Evolutionary conservation across 2,113 vertebrate species (phyloP).

Genomic region (Etheostoma spectabile): DNA sequence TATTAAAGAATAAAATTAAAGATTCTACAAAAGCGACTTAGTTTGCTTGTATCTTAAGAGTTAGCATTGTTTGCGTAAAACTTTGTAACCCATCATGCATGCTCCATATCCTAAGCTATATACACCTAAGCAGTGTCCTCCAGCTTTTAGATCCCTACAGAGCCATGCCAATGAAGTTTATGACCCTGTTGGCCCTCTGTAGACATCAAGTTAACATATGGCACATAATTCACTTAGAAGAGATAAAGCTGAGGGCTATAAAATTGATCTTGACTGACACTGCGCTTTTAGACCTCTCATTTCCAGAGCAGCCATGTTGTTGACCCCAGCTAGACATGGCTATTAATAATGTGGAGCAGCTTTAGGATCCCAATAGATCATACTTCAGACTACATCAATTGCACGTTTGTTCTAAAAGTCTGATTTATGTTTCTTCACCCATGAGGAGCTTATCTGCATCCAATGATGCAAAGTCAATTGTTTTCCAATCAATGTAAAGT

Average conservation of each 20-base stretch:
- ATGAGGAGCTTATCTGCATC: constrained; percentile 59
- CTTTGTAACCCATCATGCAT: constrained; percentile 28
- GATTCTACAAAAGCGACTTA: not conserved
- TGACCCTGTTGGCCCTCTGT: constrained; percentile 30
- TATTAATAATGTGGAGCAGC: constrained; percentile 58
- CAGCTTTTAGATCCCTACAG: not conserved
- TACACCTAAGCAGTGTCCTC: constrained; percentile 21
- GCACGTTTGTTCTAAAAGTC: constrained; percentile 54
- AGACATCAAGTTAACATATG: constrained; percentile 39
- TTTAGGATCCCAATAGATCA: constrained; percentile 66
- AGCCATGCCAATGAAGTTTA: constrained; percentile 40
- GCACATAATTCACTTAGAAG: constrained; percentile 47
- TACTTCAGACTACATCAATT: constrained; percentile 31
- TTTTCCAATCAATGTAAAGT: constrained; percentile 41
- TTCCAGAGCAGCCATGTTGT: constrained; percentile 49
- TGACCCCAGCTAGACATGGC: constrained; percentile 55
- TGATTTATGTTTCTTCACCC: constrained; percentile 68
- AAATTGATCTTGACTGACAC: constrained; percentile 46
- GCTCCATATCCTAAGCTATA: constrained; percentile 24
- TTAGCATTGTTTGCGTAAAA: constrained; percentile 10
- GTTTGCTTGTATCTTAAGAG: not conserved
- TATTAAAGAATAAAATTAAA: not conserved
- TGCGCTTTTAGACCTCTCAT: constrained; percentile 44
- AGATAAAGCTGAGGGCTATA: constrained; percentile 36
- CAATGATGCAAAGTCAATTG: constrained; percentile 21